A percentile compares a stretch with the other conserved stretches of the same genome.
Evolutionary conservation across 1,140 invertebrate species (phyloP).

Genomic region (Nymphalis io): DNA sequence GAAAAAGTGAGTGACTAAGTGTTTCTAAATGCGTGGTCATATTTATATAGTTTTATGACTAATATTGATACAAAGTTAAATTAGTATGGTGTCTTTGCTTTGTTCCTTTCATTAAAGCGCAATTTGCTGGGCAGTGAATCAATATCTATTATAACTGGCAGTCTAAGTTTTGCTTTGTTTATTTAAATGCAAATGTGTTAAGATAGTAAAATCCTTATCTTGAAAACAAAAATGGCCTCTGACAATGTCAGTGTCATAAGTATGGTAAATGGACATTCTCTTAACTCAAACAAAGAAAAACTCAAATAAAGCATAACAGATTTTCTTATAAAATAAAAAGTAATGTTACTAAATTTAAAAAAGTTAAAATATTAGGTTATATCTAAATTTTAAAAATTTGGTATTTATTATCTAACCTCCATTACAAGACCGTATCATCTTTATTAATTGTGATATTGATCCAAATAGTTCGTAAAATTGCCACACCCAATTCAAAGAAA

Average conservation of each 20-base stretch:
- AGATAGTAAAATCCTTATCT: slow-evolving; percentile 36
- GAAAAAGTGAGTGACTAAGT: slow-evolving; percentile 89
- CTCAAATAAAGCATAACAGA: not conserved
- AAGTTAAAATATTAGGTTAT: no score
- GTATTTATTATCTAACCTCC: no score
- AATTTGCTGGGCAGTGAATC: not conserved
- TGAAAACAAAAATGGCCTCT: slow-evolving; percentile 23
- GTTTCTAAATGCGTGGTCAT: slow-evolving; percentile 9
- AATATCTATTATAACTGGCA: not conserved
- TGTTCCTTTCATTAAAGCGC: not conserved
- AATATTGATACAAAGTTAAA: not conserved
- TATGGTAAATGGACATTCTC: not conserved
- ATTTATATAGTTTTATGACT: slow-evolving; percentile 8
- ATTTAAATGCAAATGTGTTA: not conserved
- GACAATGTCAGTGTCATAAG: slow-evolving; percentile 29
- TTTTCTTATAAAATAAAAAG: no score
- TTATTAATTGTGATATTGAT: not conserved
- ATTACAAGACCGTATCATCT: no score
- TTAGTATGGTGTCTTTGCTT: slow-evolving; percentile 6
- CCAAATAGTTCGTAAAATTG: not conserved
- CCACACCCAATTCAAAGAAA: not conserved
- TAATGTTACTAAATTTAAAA: no score
- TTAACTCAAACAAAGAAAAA: no score
- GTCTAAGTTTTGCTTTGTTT: not conserved
- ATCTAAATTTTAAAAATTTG: no score